Percentiles rank a stretch among this genome's conserved stretches.
phyloP scores from a whole-genome alignment of 2,113 vertebrate species.

The Corvus moneduloides region DNA sequence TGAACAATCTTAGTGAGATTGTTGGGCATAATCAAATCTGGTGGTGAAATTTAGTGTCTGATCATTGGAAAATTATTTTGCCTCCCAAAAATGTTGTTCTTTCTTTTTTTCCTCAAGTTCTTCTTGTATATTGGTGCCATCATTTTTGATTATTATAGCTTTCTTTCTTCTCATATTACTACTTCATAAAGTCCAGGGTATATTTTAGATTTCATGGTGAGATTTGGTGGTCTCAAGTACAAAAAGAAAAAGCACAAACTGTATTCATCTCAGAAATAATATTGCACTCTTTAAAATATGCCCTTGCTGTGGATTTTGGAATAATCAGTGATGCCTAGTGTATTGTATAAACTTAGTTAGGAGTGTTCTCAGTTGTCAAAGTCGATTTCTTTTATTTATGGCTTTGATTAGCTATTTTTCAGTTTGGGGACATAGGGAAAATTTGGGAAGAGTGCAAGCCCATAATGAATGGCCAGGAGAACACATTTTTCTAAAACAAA shows the following conservation, averaged over 20 bases:
- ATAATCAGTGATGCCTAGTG: neutral
- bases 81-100: neutral
- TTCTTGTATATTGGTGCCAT: neutral
- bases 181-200: neutral
- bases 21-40: neutral
- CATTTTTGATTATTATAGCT: neutral
- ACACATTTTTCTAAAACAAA: constrained; percentile 61
- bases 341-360: neutral
- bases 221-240: neutral
- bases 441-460: constrained; percentile 40
- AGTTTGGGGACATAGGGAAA: constrained; percentile 15
- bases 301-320: neutral
- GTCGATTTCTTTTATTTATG: neutral
- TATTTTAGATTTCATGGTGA: neutral
- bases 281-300: neutral
- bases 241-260: neutral
- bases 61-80: neutral
- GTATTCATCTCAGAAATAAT: neutral
- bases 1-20: neutral
- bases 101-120: neutral
- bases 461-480: constrained; percentile 61
- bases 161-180: neutral
- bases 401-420: constrained; percentile 47
- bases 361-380: constrained; percentile 22
- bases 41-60: neutral